Evolutionary conservation across 2,797 vertebrate genomes (phyloP), one percentile per base, ranked within the genome.

Genomic region (Anisognathus igniventris): DNA sequence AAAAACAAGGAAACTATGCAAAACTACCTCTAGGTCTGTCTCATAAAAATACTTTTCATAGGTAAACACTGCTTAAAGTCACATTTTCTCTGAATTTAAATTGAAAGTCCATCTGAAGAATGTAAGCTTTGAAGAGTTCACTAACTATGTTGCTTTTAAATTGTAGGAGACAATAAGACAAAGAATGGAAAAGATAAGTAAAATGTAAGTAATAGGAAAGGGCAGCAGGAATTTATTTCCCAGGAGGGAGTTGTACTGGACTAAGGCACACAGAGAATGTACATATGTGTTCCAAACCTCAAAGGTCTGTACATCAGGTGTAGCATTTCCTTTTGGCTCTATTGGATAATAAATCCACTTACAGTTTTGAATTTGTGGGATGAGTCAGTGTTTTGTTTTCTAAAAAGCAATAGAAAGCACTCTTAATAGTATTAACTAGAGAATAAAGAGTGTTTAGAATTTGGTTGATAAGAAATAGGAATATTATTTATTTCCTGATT

Each of bases 161-260:
- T 98, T 98, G 95, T 97, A 98, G 98, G 98, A 98, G 88, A 98
- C 97, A 95, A 97, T 98, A 96, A 97, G 98, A 84, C 97, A 98
- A 97, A 98, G 98, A 96, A 98, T 98, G 98, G 98, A 98, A 97
- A 98, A 98, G 96, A 98, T 99, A 97, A 98, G 96, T 96, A 98
- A 98, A 97, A 98, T 98, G 98, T 98, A 98, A 98, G 98, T 98
- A 97, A 95, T 89, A 79, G 85, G 94, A 95, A 96, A 62, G 87
- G 84, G 96, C 95, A 95, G 90, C 68, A 96, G 95, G 91, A 96
- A 94, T 96, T 97, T 74, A 96, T 97, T 97, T 97, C 95, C 89
- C 95, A 68, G 4, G 44, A 95, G 96, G 94, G 96, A 96, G 77
- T 88, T 93, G 83, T 89, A 64, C 89, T 84, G 70, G 79, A 67